phyloP scores from a whole-genome alignment of 1,140 invertebrate species.

The Marisa cornuarietis region DNA sequence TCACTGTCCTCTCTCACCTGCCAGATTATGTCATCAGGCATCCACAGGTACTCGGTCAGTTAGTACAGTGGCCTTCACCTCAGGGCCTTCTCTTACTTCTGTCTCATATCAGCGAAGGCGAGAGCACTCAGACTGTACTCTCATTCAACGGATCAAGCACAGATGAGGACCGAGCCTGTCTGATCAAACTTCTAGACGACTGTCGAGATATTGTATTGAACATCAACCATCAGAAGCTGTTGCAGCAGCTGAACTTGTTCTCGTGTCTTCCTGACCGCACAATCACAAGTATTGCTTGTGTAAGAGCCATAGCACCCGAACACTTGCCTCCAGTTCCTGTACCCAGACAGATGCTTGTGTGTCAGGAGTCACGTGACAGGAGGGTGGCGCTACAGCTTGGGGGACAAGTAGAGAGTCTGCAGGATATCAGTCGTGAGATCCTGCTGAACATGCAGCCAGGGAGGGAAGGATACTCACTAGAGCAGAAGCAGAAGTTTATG shows the following conservation, averaged over 20 bases:
- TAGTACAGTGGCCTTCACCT: conserved; percentile 17
- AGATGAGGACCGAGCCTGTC: neutral
- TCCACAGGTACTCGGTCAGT: neutral
- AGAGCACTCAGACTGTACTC: neutral
- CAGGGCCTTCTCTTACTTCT: conserved; percentile 14
- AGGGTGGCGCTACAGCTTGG: conserved; percentile 3
- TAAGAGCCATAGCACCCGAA: conserved; percentile 1
- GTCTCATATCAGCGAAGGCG: neutral
- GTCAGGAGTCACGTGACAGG: neutral
- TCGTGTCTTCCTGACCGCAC: neutral
- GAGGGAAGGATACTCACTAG: neutral
- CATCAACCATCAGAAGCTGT: neutral
- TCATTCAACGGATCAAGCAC: neutral
- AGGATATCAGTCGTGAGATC: neutral
- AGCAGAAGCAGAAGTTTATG: conserved; percentile 16
- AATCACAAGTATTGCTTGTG: neutral
- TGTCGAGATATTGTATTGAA: neutral
- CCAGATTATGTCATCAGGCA: conserved; percentile 16
- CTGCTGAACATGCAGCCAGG: neutral
- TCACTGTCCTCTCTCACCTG: conserved; percentile 13
- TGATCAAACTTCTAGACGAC: conserved; percentile 7
- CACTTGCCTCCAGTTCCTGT: conserved; percentile 7
- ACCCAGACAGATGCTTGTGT: neutral
- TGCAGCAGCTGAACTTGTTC: conserved; percentile 15
- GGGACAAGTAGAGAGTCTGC: neutral